These are phyloP conservation scores for Barypeithes pellucidus DNA, from an alignment of 2,888 invertebrate genomes.

Conservation along the genomic window DNA sequence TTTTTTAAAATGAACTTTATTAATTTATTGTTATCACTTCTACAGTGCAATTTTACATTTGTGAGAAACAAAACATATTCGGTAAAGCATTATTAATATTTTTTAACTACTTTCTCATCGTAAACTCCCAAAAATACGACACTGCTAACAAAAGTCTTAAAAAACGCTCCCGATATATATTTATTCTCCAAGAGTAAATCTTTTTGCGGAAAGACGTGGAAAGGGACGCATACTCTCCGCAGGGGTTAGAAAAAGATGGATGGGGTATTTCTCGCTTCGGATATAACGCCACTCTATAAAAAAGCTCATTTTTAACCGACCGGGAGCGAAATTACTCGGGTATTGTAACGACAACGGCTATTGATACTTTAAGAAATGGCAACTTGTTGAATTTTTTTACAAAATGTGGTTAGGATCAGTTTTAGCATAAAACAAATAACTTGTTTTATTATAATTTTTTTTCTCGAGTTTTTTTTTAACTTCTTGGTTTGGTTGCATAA, in stretches of 20 bases:
- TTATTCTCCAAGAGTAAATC: slow-evolving; percentile 66
- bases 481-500: neutral
- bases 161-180: slow-evolving; percentile 56
- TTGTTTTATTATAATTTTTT: neutral
- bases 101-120: too few relatives aligned
- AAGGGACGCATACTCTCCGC: slow-evolving; percentile 45
- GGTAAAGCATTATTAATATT: too few relatives aligned
- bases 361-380: slow-evolving; percentile 33
- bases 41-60: too few relatives aligned
- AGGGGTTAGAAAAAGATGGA: slow-evolving; percentile 61
- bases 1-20: too few relatives aligned
- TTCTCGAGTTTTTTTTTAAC: neutral
- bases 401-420: neutral
- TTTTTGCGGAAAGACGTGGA: slow-evolving; percentile 64
- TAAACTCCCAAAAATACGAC: neutral
- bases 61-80: too few relatives aligned
- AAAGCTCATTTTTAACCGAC: slow-evolving; percentile 61
- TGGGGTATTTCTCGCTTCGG: slow-evolving; percentile 63
- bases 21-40: too few relatives aligned
- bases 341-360: slow-evolving; percentile 24
- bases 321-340: slow-evolving; percentile 34
- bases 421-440: neutral
- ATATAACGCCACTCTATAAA: slow-evolving; percentile 61
- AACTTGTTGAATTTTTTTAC: slow-evolving; percentile 41
- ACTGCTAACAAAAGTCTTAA: slow-evolving; percentile 18